Evolutionary conservation across 2,888 invertebrate species (phyloP), one percentile per base, ranked within the genome.

Genomic region (Punctoribates punctum): DNA sequence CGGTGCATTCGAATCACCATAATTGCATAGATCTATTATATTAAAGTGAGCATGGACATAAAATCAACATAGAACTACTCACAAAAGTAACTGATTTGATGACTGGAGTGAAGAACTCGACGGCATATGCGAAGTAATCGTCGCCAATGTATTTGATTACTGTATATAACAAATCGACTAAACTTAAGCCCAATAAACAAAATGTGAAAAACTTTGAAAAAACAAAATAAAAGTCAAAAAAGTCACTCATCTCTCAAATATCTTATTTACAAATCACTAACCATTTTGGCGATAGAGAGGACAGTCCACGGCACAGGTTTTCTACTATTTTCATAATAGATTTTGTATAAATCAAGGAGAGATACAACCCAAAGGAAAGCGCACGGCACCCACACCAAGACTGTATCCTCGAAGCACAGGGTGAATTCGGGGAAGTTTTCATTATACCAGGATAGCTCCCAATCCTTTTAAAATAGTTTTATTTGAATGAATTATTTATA

Each of bases 1-100:
- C 90, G 89, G 84, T 96, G 95, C 82, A 90, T 89, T 81, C 89
- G 87, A 78, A 94, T 85, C 78, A 96, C 2, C 15, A 72, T 17
- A 27, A 46, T 42, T 15, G 46, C 48, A 48, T 72, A 72, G 27
- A 25, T 48, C 72, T 72, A 17, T 29, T 34, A 5, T 15, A n/a
- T n/a, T n/a, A n/a, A n/a, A n/a, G n/a, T 3, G 25, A 62, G 27
- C 8, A 5, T 25, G 34, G n/a, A n/a, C n/a, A n/a, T n/a, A n/a
- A n/a, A n/a, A n/a, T n/a, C n/a, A n/a, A n/a, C n/a, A n/a, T n/a
- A n/a, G 34, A 34, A 34, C n/a, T 34, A 20, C 74, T 34, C 20
- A 74, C 74, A 60, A 72, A 73, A 29, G 76, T 76, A 20, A 76
- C 5, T 15, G 25, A 65, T 38, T 73, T 76, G 5, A 76, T 62